Conservation (phyloP, 1,140 invertebrate species). For the Micrasema minimum region DNA sequence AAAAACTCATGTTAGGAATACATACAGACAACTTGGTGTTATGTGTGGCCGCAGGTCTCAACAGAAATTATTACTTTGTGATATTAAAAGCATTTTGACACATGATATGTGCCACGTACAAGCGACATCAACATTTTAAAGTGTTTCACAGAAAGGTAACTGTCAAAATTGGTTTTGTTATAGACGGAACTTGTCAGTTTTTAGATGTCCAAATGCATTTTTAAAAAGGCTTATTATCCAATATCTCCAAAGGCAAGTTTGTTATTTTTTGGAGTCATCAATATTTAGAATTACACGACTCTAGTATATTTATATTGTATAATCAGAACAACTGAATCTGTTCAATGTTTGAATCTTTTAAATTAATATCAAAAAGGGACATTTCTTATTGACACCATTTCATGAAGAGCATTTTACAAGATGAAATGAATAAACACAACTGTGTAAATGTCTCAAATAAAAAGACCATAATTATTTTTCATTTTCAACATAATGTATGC, state of each 20-base stretch:
- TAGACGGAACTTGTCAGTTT: too few relatives aligned
- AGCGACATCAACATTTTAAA: too few relatives aligned
- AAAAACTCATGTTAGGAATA: slow-evolving; percentile 51
- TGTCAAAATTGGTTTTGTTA: too few relatives aligned
- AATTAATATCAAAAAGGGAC: not conserved
- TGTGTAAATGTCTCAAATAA: slow-evolving; percentile 20
- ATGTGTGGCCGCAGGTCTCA: not conserved
- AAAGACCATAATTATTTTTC: not conserved
- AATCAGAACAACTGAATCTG: too few relatives aligned
- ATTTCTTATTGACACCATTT: slow-evolving; percentile 10
- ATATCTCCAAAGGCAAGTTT: too few relatives aligned
- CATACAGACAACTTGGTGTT: slow-evolving; percentile 14
- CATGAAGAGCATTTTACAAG: slow-evolving; percentile 29
- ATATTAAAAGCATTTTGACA: not conserved
- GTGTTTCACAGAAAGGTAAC: not conserved
- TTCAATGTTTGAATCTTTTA: too few relatives aligned
- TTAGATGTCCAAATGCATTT: too few relatives aligned
- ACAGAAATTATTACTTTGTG: slow-evolving; percentile 2
- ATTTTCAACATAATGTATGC: not conserved
- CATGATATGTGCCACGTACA: too few relatives aligned
- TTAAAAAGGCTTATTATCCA: too few relatives aligned
- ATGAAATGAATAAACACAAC: slow-evolving; percentile 24
- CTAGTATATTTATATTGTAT: too few relatives aligned
- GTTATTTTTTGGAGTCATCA: too few relatives aligned
- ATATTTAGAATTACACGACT: too few relatives aligned